Conservation (phyloP, 2,888 invertebrate species). For the Hirtodrosophila confusa region DNA sequence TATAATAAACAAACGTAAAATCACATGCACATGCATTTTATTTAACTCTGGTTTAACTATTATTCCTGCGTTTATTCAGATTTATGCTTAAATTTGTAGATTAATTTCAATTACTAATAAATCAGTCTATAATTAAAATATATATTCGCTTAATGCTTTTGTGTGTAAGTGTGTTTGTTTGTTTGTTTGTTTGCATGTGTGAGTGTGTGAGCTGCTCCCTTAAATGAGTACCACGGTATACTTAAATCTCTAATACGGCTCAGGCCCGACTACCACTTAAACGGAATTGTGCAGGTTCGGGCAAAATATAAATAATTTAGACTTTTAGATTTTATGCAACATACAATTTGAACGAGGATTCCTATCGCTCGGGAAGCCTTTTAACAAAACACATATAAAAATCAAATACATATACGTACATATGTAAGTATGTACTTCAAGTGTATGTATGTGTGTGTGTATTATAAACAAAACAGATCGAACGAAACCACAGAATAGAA, state of each 20-base stretch:
- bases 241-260: slow-evolving; percentile 49
- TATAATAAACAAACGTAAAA: slow-evolving; percentile 43
- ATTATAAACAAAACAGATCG: slow-evolving; percentile 55
- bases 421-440: slow-evolving; percentile 3
- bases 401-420: slow-evolving; percentile 20
- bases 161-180: slow-evolving; percentile 47
- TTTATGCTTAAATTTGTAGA: slow-evolving; percentile 78
- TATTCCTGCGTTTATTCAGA: slow-evolving; percentile 77
- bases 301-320: slow-evolving; percentile 16
- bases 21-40: slow-evolving; percentile 43
- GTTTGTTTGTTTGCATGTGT: slow-evolving; percentile 28
- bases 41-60: slow-evolving; percentile 60
- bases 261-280: slow-evolving; percentile 7
- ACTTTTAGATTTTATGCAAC: slow-evolving; percentile 26
- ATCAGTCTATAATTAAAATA: slow-evolving; percentile 84
- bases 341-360: slow-evolving; percentile 34
- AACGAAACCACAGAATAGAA: slow-evolving; percentile 48
- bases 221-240: slow-evolving; percentile 51
- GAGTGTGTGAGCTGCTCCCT: slow-evolving; percentile 56
- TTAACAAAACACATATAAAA: slow-evolving; percentile 46
- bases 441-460: slow-evolving; percentile 12
- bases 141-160: slow-evolving; percentile 77
- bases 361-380: slow-evolving; percentile 39
- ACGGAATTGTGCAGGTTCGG: slow-evolving; percentile 22
- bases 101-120: slow-evolving; percentile 84